A percentile compares a stretch with the other conserved stretches of the same genome.
These are phyloP conservation scores for Eumacrocentrus americanus DNA, from an alignment of 2,888 invertebrate species.

Conservation along the genomic window DNA sequence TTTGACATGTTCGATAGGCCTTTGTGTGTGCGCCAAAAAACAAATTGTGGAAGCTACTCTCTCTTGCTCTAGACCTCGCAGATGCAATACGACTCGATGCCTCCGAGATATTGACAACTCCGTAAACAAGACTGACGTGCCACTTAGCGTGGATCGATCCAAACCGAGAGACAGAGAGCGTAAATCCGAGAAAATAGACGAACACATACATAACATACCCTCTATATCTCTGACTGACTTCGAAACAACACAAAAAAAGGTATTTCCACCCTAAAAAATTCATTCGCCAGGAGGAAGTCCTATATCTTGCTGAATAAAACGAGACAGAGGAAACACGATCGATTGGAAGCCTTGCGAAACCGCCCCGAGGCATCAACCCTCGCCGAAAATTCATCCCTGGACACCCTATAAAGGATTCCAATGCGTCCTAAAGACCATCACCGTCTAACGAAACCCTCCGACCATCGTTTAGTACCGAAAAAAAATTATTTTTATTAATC, in stretches of 20 bases:
- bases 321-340: background rate
- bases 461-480: background rate
- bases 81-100: background rate
- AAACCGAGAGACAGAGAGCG: background rate
- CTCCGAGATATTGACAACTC: constrained; percentile 1
- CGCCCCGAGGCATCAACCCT: constrained; percentile 1
- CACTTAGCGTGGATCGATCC: constrained; percentile 12
- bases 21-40: background rate
- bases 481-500: background rate
- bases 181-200: background rate
- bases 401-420: background rate
- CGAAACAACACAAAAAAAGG: background rate
- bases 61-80: background rate
- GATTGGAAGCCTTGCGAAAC: background rate
- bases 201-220: background rate
- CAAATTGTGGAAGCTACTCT: background rate
- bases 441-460: background rate
- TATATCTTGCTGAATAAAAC: background rate
- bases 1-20: background rate
- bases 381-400: background rate
- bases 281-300: background rate
- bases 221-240: background rate
- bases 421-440: too few species aligned
- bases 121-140: constrained; percentile 17
- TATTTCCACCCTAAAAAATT: constrained; percentile 6